A percentile compares a stretch with the other conserved stretches of the same genome.
phyloP scores from a whole-genome alignment of 2,113 vertebrate species.

The Ptilonorhynchus violaceus region DNA sequence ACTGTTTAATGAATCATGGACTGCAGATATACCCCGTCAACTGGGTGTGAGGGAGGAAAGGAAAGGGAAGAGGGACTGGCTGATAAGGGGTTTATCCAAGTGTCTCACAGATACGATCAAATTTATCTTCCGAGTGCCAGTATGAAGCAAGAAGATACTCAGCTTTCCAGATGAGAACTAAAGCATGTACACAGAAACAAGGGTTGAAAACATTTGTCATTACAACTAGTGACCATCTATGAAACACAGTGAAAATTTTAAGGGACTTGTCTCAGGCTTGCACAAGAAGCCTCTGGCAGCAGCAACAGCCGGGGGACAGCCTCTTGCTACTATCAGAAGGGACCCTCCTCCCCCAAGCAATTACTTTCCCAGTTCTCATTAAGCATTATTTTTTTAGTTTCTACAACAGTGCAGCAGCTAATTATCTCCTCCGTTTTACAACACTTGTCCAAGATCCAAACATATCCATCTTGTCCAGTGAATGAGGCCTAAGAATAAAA shows the following conservation, averaged over 20 bases:
- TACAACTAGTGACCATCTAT: background rate
- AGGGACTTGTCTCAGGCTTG: background rate
- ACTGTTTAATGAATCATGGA: background rate
- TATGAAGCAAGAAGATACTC: background rate
- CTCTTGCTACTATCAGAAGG: background rate
- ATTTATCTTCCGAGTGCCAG: background rate
- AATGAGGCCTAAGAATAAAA: background rate
- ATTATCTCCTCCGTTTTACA: background rate
- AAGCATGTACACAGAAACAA: background rate
- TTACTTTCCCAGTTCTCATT: background rate
- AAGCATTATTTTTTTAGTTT: background rate
- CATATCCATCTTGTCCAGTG: background rate
- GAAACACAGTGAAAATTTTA: background rate
- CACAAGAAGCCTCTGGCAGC: background rate
- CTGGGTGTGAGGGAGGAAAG: background rate
- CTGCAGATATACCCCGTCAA: background rate
- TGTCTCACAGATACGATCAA: background rate
- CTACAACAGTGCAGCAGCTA: background rate
- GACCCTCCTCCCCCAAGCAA: background rate
- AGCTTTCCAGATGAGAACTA: background rate
- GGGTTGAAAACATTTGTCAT: background rate
- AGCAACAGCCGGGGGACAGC: background rate
- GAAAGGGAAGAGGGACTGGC: background rate
- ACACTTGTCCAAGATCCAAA: background rate
- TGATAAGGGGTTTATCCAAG: background rate